A percentile compares a stretch with the other conserved stretches of the same genome.
These are phyloP conservation scores for Naja naja DNA, from an alignment of 2,113 vertebrate genomes.

Conservation along the genomic window DNA sequence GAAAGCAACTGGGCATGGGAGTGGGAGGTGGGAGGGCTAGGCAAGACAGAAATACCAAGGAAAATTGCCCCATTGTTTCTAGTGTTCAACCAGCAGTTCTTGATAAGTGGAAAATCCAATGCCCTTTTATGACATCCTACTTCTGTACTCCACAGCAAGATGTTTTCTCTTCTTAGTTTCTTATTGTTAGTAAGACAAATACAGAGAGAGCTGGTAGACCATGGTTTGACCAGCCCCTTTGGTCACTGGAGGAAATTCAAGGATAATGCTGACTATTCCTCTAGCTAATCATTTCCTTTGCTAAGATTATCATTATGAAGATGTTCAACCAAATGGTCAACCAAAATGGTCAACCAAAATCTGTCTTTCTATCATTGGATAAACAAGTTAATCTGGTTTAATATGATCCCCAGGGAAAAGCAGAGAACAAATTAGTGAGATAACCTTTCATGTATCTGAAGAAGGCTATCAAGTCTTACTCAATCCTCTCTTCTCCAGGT, in stretches of 20 bases:
- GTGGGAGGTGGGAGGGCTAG: too few species aligned
- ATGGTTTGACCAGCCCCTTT: neutral
- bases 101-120: neutral
- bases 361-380: neutral
- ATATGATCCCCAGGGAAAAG: neutral
- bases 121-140: neutral
- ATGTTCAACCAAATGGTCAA: neutral
- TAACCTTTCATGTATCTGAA: neutral
- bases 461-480: neutral
- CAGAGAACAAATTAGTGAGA: neutral
- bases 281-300: neutral
- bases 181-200: neutral
- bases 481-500: neutral
- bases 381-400: neutral
- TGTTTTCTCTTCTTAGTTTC: neutral
- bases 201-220: neutral
- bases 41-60: too few species aligned
- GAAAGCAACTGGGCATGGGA: slow-evolving; percentile 10
- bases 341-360: neutral
- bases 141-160: neutral
- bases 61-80: neutral
- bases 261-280: neutral
- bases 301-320: neutral
- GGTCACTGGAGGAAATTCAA: neutral
- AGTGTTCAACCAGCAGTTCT: neutral